Base-by-base conservation (phyloP, 2,888 invertebrate species). In the Heliconius hortense region DNA sequence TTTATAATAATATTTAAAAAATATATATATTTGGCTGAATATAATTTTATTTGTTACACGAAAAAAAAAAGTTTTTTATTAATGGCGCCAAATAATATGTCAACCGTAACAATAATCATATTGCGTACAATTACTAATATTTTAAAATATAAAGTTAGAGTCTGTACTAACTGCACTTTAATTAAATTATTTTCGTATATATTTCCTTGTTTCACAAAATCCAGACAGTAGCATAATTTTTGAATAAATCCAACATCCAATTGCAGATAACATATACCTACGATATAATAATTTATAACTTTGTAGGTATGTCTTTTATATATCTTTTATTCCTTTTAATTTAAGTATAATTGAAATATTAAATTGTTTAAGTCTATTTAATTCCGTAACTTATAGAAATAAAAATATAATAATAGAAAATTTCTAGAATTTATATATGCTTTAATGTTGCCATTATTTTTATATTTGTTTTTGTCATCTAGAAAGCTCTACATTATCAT, bases 391-490 rank as follows among this genome's bases (percentile, higher is more conserved):
- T 1, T 56, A 21, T 56, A n/a, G 10, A 10, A 56, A 56, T 7
- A 11, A 11, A 0, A 11, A 56, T 56, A 7, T n/a, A 11, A 53
- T 53, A 53, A 53, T 53, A n/a, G 0, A 0, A 21, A n/a, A n/a
- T 1, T 8, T 56, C n/a, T n/a, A 56, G n/a, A 10, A n/a, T n/a
- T 56, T n/a, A n/a, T 56, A 48, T 7, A 56, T n/a, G 56, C n/a
- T n/a, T 43, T 39, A 43, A 66, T 66, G 66, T 66, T 66, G 66
- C 66, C 66, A 66, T 39, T 66, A 63, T 66, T 24, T 24, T 7
- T n/a, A 66, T 39, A 31, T 18, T 21, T 63, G 10, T n/a, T 21
- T n/a, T 64, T 3, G 5, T 7, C 11, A 5, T 26, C 13, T 39
- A 39, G 15, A 43, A 24, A 39, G 4, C 64, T 64, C 2, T n/a